Base-by-base conservation (phyloP, 1,140 invertebrate genomes). In the Prorops nasuta region DNA sequence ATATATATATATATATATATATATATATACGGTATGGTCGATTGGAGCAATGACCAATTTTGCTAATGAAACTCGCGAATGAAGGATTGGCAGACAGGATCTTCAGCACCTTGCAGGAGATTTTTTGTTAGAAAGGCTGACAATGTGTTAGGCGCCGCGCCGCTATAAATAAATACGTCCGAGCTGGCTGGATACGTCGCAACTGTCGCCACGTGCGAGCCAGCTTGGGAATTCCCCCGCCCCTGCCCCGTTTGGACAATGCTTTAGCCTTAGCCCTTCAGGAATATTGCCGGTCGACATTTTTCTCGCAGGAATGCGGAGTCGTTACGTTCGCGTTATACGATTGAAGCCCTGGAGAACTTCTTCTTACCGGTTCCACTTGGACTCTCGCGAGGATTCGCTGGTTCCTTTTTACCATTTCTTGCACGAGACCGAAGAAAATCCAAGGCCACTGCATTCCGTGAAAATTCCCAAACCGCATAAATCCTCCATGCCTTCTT, bases 101-200 rank as follows among this genome's bases (percentile, higher is more conserved):
- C n/a, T n/a, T n/a, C n/a, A n/a, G n/a, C n/a, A n/a, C n/a, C n/a
- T n/a, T n/a, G n/a, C n/a, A n/a, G n/a, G n/a, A n/a, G n/a, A n/a
- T n/a, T n/a, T n/a, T n/a, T n/a, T n/a, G n/a, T n/a, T n/a, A n/a
- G n/a, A n/a, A n/a, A n/a, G n/a, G n/a, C 48, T 55, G 59, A 58
- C 58, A 63, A 35, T 18, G 58, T 60, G n/a, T n/a, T n/a, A n/a
- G n/a, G 46, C 51, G 49, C 55, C 48, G 54, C 58, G 47, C 44
- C 60, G 56, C 60, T 63, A 66, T 69, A 69, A 69, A 69, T 69
- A 69, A 55, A 56, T 67, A 58, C 55, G 62, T 51, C 61, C 57
- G 63, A 58, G 64, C 54, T 51, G 43, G 10, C 14, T 46, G 53
- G 60, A 58, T 56, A 51, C 45, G 49, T 56, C 57, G 57, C 51